Evolutionary conservation across 2,113 vertebrate species (phyloP), one percentile per base, ranked within the genome.

Genomic region (Archocentrus centrarchus): DNA sequence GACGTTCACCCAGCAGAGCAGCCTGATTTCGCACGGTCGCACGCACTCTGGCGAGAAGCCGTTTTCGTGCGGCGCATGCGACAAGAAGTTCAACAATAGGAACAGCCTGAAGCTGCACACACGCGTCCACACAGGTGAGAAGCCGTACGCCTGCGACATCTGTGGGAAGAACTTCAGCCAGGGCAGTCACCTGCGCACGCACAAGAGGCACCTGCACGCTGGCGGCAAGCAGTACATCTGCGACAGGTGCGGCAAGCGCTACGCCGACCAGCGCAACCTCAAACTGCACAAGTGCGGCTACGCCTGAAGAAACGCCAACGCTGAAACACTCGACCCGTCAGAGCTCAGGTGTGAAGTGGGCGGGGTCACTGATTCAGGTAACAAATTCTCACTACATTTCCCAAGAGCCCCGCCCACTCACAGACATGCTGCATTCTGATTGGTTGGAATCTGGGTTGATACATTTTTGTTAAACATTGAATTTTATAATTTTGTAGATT

Each of bases 191-290:
- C 94, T 96, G 39, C 78, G 95, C 37, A 96, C 95, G 1, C 95
- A 96, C 93, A 92, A 91, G 77, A 86, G 94, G 0, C 95, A 96
- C 83, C 80, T 96, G 4, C 95, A 96, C 30, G 93, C 91, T 5
- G 95, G 95, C 0, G 95, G 95, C 3, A 96, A 96, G 73, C 95
- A 95, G 92, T 96, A 86, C 89, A 96, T 96, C 80, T 96, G 95
- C 1, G 95, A 96, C 79, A 91, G 86, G 77, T 96, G 95, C 3
- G 95, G 95, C 1, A 96, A 96, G 81, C 92, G 91, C 32, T 96
- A 96, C 73, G 89, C 95, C 0, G 95, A 95, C 90, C 93, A 92
- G 2, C 93, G 95, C 73, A 95, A 96, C 88, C 89, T 96, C 0
- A 95, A 93, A 84, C 39, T 95, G 82, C 95, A 96, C 85, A 96